These are phyloP conservation scores for Sepioteuthis lessoniana DNA, from an alignment of 2,888 invertebrate species.

Conservation along the genomic window DNA sequence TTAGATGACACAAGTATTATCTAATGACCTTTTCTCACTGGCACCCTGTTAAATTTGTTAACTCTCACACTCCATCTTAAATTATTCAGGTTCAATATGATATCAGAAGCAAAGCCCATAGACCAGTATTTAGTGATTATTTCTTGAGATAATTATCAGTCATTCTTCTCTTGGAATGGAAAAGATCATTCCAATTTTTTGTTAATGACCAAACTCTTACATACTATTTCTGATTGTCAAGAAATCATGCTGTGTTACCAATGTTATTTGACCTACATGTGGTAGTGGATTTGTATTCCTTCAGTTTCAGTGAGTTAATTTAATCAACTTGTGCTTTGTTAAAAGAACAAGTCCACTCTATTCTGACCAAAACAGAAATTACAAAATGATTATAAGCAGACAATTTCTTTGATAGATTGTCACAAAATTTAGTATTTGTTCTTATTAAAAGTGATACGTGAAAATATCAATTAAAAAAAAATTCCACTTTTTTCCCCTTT, in stretches of 20 bases:
- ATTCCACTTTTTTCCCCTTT: too few relatives aligned
- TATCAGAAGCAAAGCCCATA: background rate
- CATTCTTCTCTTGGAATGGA: background rate
- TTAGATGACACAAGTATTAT: background rate
- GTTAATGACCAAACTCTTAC: background rate
- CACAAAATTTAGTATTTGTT: too few relatives aligned
- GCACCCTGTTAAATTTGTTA: background rate
- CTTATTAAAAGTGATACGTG: too few relatives aligned
- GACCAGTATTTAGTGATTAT: background rate
- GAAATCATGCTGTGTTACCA: background rate
- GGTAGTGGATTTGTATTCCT: background rate
- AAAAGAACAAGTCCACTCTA: background rate
- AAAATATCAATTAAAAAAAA: too few relatives aligned
- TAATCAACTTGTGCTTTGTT: slow-evolving; percentile 1
- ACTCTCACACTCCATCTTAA: background rate
- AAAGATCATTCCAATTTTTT: background rate
- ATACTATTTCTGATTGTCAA: background rate
- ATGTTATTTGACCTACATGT: too few relatives aligned
- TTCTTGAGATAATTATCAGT: background rate
- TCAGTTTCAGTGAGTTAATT: background rate
- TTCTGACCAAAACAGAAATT: background rate
- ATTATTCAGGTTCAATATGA: background rate
- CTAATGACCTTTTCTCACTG: background rate
- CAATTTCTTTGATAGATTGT: too few relatives aligned
- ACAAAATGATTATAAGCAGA: background rate